Base-by-base conservation (phyloP, 2,888 invertebrate species). In the Drosophila demipolita region DNA sequence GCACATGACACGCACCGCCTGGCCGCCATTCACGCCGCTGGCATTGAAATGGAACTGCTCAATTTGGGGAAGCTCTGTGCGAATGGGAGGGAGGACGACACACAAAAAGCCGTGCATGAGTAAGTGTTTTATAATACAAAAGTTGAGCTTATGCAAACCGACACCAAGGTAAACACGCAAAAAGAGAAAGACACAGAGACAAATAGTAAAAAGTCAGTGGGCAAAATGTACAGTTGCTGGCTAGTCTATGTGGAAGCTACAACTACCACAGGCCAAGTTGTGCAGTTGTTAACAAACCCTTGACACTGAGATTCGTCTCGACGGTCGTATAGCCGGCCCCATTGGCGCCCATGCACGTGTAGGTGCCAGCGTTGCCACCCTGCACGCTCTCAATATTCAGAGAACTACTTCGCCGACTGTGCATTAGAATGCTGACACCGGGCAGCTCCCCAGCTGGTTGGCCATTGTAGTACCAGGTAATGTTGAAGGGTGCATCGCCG, bases 401-500 rank as follows among this genome's bases (percentile, higher is more conserved):
- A 84, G 95, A 94, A 83, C 95, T 95, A 91, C 95, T 95, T 89
- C 95, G 94, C 90, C 94, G 93, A 73, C 95, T 95, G 87, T 95
- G 91, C 92, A 92, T 93, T 50, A 92, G 55, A 42, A 93, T 89
- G 29, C 57, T 89, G 64, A 93, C 78, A 12, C 92, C 92, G 20
- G 89, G 73, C 70, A 91, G 65, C 52, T 83, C 69, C n/a, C 80
- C 73, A 26, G 90, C 91, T 38, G 91, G 87, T 52, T 91, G 88
- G 65, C 90, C 91, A 75, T 96, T 95, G 92, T 96, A 95, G 89
- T 95, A 95, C 97, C 97, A 98, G 67, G 94, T 94, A 66, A 98
- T 95, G 85, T 95, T 95, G 85, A 97, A 94, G 38, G 97, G 97
- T 77, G 96, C 94, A 94, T 98, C 97, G 79, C 97, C 97, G 91